Conservation (phyloP, 2,888 invertebrate genomes). For the Steinernema carpocapsae region DNA sequence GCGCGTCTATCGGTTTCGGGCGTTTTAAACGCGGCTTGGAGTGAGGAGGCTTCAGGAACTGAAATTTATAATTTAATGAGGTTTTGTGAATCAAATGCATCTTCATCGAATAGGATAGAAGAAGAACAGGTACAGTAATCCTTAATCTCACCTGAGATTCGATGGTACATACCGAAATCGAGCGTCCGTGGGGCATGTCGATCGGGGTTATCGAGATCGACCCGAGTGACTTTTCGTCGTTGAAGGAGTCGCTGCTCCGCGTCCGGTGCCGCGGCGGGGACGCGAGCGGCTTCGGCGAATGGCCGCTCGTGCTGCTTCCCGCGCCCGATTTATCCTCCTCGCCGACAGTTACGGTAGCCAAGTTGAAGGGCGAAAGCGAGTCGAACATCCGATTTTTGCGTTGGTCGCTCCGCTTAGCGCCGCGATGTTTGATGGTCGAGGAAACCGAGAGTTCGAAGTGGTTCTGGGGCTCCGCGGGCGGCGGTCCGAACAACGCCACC, state of each 20-base stretch:
- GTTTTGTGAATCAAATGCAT: too few relatives aligned
- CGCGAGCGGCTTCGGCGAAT: constrained; percentile 2
- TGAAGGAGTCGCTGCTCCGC: constrained; percentile 38
- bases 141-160: constrained; percentile 25
- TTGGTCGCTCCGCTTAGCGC: constrained; percentile 42
- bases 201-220: constrained; percentile 59
- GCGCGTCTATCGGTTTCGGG: constrained; percentile 57
- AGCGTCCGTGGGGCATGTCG: constrained; percentile 39
- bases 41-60: constrained; percentile 41
- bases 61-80: not conserved
- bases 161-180: constrained; percentile 34
- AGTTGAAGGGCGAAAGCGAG: constrained; percentile 40
- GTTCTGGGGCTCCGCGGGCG: constrained; percentile 44
- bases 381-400: constrained; percentile 42
- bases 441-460: constrained; percentile 27
- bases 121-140: not conserved
- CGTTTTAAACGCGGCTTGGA: constrained; percentile 54
- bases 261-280: constrained; percentile 10
- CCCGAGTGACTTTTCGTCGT: constrained; percentile 45
- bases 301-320: constrained; percentile 5
- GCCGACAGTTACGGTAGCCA: constrained; percentile 36
- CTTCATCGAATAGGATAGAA: not conserved
- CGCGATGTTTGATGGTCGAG: constrained; percentile 35
- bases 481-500: constrained; percentile 59
- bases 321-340: constrained; percentile 32